phyloP scores from a whole-genome alignment of 2,797 vertebrate species.

The Tangara arthus region DNA sequence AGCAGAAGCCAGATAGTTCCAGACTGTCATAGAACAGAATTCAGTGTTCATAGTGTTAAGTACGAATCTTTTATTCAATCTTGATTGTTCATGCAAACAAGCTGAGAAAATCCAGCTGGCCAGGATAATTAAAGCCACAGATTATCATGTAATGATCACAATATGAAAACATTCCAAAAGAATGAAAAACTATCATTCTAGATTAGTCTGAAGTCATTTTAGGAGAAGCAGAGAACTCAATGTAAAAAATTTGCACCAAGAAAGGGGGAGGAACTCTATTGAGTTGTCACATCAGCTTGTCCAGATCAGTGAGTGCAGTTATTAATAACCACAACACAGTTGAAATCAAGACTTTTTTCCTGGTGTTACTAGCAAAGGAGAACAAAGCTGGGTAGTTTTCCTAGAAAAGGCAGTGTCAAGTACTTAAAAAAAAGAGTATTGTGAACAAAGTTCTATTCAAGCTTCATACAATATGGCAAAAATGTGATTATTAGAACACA shows the following conservation, averaged over 20 bases:
- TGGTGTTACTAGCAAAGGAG: neutral
- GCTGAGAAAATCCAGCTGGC: conserved; percentile 56
- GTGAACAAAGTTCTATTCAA: neutral
- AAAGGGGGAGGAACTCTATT: neutral
- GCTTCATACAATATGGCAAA: neutral
- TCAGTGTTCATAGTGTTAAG: neutral
- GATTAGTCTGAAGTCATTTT: conserved; percentile 47
- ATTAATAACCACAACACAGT: neutral
- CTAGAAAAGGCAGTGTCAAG: neutral
- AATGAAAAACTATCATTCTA: conserved; percentile 47
- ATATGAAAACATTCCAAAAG: conserved; percentile 56
- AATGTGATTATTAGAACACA: neutral
- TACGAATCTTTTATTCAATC: conserved; percentile 4
- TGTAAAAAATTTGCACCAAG: conserved; percentile 1
- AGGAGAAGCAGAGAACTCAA: conserved; percentile 50
- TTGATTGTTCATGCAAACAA: conserved; percentile 20
- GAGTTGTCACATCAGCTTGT: neutral
- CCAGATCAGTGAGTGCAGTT: neutral
- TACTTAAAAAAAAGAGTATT: neutral
- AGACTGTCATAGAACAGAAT: neutral
- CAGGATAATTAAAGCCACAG: conserved; percentile 49
- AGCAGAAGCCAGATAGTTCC: neutral
- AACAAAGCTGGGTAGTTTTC: neutral
- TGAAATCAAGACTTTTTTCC: neutral
- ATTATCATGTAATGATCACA: conserved; percentile 52